A percentile compares a stretch with the other conserved stretches of the same genome.
phyloP scores from a whole-genome alignment of 1,140 invertebrate species.

The Pteromalus puparum region DNA sequence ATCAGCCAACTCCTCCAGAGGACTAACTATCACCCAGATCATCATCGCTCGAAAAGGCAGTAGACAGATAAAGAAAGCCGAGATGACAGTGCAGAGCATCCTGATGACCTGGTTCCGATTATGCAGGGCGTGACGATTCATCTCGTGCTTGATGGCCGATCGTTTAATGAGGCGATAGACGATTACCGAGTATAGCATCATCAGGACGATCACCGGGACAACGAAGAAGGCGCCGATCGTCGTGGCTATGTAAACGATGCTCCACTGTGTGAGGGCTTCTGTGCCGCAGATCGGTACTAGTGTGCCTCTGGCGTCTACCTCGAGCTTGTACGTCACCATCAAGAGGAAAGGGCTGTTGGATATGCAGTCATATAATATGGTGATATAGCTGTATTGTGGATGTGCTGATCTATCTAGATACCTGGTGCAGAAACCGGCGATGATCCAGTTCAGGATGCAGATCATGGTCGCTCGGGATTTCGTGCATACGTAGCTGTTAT shows the following conservation, averaged over 20 bases:
- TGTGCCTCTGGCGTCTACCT: slow-evolving; percentile 74
- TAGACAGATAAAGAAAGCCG: slow-evolving; percentile 90
- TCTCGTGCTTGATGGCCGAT: slow-evolving; percentile 78
- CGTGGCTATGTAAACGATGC: slow-evolving; percentile 83
- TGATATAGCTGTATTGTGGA: no score
- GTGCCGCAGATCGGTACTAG: slow-evolving; percentile 81
- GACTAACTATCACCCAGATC: slow-evolving; percentile 85
- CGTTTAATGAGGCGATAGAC: slow-evolving; percentile 82
- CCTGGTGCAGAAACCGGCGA: slow-evolving; percentile 90
- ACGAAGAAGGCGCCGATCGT: slow-evolving; percentile 85
- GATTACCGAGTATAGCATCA: slow-evolving; percentile 86
- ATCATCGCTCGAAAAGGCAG: slow-evolving; percentile 90
- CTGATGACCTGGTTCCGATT: slow-evolving; percentile 83
- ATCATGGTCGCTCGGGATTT: slow-evolving; percentile 89
- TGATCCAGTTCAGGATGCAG: slow-evolving; percentile 89
- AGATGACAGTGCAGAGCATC: slow-evolving; percentile 90
- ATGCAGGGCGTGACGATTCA: slow-evolving; percentile 78
- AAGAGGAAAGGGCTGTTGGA: slow-evolving; percentile 76
- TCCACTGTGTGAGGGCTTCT: slow-evolving; percentile 80
- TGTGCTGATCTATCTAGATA: slow-evolving; percentile 60
- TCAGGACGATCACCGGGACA: slow-evolving; percentile 84
- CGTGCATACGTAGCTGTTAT: slow-evolving; percentile 86
- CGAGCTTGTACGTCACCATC: slow-evolving; percentile 75
- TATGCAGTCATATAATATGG: slow-evolving; percentile 51
- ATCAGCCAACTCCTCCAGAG: slow-evolving; percentile 76